Evolutionary conservation across 2,888 invertebrate species (phyloP).

Genomic region (Parelbella ahira): DNA sequence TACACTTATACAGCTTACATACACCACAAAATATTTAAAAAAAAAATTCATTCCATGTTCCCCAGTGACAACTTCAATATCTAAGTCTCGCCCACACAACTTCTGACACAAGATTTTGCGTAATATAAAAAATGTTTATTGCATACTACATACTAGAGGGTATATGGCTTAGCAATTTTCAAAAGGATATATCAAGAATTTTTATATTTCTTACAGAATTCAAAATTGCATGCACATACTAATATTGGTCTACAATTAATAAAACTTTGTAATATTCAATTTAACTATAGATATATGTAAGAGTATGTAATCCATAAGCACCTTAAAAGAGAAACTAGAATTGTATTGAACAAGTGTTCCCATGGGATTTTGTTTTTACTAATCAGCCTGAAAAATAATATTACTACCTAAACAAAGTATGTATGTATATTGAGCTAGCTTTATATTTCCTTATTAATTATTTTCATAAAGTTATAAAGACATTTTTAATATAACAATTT

Average conservation of each 20-base stretch:
- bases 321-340: conserved; percentile 14
- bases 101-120: conserved; percentile 1
- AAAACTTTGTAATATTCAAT: no score
- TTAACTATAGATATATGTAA: no score
- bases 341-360: conserved; percentile 20
- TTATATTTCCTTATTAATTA: no score
- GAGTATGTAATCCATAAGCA: no score
- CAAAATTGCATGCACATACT: conserved; percentile 18
- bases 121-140: conserved; percentile 3
- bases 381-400: conserved; percentile 20
- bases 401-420: conserved; percentile 4
- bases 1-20: no score
- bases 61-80: no score
- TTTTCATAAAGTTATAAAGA: no score
- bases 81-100: no score
- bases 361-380: conserved; percentile 13
- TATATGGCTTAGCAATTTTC: conserved; percentile 10
- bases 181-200: conserved; percentile 8
- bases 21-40: no score
- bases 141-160: conserved; percentile 11
- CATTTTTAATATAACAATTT: no score
- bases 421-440: conserved; percentile 7
- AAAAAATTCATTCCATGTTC: no score
- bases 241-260: conserved; percentile 14
- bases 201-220: conserved; percentile 1